phyloP scores from a whole-genome alignment of 2,113 vertebrate genomes.

The Hydrolagus affinis region DNA sequence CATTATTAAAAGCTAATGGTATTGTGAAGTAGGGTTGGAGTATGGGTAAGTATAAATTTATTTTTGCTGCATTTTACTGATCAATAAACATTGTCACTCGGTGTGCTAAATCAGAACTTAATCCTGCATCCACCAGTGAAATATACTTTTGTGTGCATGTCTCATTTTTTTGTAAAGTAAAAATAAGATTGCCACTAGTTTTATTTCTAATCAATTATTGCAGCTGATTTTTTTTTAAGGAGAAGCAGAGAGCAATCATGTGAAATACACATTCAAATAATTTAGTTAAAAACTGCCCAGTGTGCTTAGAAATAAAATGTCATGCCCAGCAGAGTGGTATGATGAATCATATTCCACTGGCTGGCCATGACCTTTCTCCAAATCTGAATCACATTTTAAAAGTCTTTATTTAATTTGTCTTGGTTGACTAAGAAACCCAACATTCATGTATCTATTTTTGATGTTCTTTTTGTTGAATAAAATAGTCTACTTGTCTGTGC shows the following conservation, averaged over 20 bases:
- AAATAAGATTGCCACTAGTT: no score
- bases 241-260: no score
- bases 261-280: no score
- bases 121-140: no score
- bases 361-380: background rate
- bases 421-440: background rate
- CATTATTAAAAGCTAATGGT: background rate
- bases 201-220: no score
- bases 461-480: slow-evolving; percentile 2
- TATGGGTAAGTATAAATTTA: background rate
- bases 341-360: background rate
- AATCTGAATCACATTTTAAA: background rate
- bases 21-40: background rate
- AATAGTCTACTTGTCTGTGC: no score
- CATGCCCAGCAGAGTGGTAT: background rate
- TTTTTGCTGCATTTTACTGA: background rate
- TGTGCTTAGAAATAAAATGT: slow-evolving; percentile 1
- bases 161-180: no score
- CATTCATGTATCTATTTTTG: background rate
- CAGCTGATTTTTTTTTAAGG: no score
- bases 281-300: no score
- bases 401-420: slow-evolving; percentile 7
- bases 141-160: no score
- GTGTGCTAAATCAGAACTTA: no score
- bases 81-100: background rate